A percentile compares a stretch with the other conserved stretches of the same genome.
Conservation (phyloP, 2,113 vertebrate genomes). For the Sclerurus mexicanus region DNA sequence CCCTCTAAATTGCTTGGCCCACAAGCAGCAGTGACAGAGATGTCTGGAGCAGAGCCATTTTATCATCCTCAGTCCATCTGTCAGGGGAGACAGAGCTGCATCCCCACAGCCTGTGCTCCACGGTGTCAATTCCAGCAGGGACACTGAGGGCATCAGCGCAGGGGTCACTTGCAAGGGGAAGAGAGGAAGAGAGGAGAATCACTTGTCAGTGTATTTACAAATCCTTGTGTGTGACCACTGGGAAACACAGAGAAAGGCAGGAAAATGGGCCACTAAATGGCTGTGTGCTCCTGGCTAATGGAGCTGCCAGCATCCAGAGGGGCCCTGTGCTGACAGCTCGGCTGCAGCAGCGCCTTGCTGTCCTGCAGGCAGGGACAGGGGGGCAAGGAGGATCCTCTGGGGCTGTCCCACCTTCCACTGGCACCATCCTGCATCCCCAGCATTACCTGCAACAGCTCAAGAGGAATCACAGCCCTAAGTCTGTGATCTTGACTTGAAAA, state of each 20-base stretch:
- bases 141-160: background rate
- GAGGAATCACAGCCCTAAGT: background rate
- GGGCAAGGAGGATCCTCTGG: background rate
- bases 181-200: background rate
- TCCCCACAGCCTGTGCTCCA: background rate
- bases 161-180: background rate
- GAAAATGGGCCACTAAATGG: background rate
- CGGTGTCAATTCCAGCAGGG: rapidly evolving
- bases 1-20: constrained; percentile 15
- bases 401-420: background rate
- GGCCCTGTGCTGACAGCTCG: rapidly evolving
- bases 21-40: constrained; percentile 18
- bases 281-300: background rate
- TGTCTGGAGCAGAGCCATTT: constrained; percentile 34
- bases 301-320: background rate
- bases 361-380: background rate
- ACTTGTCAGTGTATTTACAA: background rate
- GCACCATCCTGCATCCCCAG: background rate
- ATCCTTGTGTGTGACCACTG: background rate
- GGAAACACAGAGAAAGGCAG: background rate
- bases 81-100: background rate
- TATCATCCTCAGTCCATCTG: constrained; percentile 41
- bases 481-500: background rate
- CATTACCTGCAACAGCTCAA: background rate
- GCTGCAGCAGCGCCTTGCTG: background rate